Evolutionary conservation across 1,140 invertebrate species (phyloP), one percentile per base, ranked within the genome.

Genomic region (Drosophila malerkotliana): DNA sequence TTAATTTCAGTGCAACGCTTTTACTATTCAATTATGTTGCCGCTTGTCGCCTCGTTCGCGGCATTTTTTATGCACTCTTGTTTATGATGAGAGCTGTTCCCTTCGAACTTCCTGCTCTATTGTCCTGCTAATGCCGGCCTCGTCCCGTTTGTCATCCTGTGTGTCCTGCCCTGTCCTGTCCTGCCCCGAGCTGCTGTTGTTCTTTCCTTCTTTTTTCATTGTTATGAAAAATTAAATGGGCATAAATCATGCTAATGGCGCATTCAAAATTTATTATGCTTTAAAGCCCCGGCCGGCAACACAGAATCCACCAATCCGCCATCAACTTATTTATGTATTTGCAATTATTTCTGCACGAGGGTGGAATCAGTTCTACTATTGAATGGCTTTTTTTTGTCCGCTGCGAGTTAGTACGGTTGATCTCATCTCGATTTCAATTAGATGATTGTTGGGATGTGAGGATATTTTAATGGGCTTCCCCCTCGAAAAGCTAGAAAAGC

Each of bases 211-310:
- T 61, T 56, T 61, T 72, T 79, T 67, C 79, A 83, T 88, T 88
- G 83, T 88, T 88, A 88, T 88, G 79, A 88, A 89, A 89, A 89
- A 89, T 89, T 89, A 89, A 89, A 89, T 89, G 82, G 84, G 77
- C 84, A 89, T 89, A 89, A 89, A 89, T 89, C 84, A 89, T 89
- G 84, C 84, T 89, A 89, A 89, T 89, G 84, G 84, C 77, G 85
- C 84, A 89, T 89, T 89, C 69, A 90, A 90, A 89, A 89, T 85
- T 90, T 89, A 87, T 87, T 87, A 88, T 53, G 82, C 83, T 87
- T 87, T 87, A 88, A 87, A 88, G 78, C 82, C 51, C 48, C 49
- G 9, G 18, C 48, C 28, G 45, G 26, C 51, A 44, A 62, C 30
- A 56, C 62, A 63, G 47, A 60, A 54, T 57, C 67, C 64, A 24